Evolutionary conservation across 2,888 invertebrate genomes (phyloP).

Genomic region (Desoria tigrina): DNA sequence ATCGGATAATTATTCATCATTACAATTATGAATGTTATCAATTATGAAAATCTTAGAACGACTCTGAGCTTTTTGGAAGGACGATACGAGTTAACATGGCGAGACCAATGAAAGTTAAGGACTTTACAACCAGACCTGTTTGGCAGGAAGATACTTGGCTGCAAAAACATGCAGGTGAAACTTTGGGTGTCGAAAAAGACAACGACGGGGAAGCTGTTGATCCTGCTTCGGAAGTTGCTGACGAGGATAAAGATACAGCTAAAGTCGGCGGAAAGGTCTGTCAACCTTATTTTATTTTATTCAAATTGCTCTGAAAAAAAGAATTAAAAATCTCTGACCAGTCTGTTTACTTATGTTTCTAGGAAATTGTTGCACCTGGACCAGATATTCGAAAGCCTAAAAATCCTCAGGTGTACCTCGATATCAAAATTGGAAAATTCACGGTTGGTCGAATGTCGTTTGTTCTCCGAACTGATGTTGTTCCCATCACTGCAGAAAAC

Average conservation of each 20-base stretch:
- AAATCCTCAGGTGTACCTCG: conserved; percentile 94
- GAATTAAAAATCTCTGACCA: no score
- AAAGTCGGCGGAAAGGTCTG: background rate
- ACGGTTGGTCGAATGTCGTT: conserved; percentile 88
- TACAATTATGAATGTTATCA: conserved; percentile 9
- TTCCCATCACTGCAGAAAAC: conserved; percentile 92
- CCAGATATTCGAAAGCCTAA: conserved; percentile 55
- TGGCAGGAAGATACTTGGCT: conserved; percentile 99
- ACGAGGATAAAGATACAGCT: conserved; percentile 53
- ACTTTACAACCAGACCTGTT: conserved; percentile 90
- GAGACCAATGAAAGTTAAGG: conserved; percentile 93
- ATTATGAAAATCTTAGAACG: conserved; percentile 68
- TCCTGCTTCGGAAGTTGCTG: conserved; percentile 59
- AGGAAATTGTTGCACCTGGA: conserved; percentile 41
- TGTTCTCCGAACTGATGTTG: conserved; percentile 86
- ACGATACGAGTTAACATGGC: conserved; percentile 96
- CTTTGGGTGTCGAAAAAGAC: conserved; percentile 60
- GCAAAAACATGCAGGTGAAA: conserved; percentile 95
- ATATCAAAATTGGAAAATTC: conserved; percentile 86
- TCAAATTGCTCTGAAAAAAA: background rate
- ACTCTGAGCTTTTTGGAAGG: conserved; percentile 94
- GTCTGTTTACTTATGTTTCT: background rate
- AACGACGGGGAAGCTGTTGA: conserved; percentile 47
- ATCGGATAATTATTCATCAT: no score
- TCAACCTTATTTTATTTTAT: background rate